Evolutionary conservation across 2,113 vertebrate species (phyloP).

Genomic region (Genyomyrus donnyi): DNA sequence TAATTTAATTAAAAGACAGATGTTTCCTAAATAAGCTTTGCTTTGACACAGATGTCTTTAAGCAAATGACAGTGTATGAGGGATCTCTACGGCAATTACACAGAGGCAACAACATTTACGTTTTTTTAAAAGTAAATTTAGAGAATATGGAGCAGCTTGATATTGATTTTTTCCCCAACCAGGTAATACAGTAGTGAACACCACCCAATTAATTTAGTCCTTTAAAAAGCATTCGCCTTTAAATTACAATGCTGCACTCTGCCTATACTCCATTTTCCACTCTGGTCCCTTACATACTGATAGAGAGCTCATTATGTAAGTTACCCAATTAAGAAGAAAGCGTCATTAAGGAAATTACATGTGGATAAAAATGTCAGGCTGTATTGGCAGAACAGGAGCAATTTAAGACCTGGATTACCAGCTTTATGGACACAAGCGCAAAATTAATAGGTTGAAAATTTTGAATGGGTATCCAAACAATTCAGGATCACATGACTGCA

Average conservation of each 20-base stretch:
- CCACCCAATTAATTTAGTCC: background rate
- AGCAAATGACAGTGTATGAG: conserved; percentile 14
- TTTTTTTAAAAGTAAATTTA: background rate
- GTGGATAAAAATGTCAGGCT: conserved; percentile 23
- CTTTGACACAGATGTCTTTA: conserved; percentile 12
- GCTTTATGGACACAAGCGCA: conserved; percentile 15
- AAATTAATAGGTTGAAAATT: conserved; percentile 16
- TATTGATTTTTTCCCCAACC: background rate
- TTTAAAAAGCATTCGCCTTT: background rate
- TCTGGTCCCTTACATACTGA: background rate
- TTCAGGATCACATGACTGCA: background rate
- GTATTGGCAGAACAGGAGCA: background rate
- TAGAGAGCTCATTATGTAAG: conserved; percentile 17
- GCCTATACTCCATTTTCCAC: background rate
- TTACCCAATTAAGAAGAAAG: conserved; percentile 26
- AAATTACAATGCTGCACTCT: background rate
- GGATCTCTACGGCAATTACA: conserved; percentile 9
- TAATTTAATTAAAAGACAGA: conserved; percentile 19
- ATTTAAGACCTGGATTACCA: conserved; percentile 13
- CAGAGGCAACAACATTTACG: background rate
- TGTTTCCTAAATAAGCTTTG: conserved; percentile 15
- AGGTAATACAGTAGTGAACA: background rate
- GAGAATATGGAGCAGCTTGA: background rate
- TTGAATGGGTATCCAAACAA: conserved; percentile 22
- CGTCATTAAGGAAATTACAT: conserved; percentile 31